These are phyloP conservation scores for Melinaea menophilus DNA, from an alignment of 2,888 invertebrate genomes.

Conservation along the genomic window DNA sequence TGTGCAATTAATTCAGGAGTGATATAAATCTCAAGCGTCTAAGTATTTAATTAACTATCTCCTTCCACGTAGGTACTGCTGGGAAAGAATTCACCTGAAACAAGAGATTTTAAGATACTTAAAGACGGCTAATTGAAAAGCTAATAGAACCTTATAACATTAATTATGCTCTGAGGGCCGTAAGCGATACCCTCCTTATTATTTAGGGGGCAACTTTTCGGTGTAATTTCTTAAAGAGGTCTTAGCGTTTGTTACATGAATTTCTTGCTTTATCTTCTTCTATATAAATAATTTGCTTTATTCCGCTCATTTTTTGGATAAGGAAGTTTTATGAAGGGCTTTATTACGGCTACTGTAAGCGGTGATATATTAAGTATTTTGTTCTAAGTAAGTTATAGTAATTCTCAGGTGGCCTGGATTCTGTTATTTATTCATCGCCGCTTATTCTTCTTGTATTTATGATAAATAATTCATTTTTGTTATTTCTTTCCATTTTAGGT, in stretches of 20 bases:
- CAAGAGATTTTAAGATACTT: slow-evolving; percentile 65
- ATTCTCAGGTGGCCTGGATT: not conserved
- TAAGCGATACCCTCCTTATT: slow-evolving; percentile 67
- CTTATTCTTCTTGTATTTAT: not conserved
- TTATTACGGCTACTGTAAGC: not conserved
- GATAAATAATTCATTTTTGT: not conserved
- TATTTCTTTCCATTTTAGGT: not conserved
- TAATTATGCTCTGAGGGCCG: slow-evolving; percentile 69
- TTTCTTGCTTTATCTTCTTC: slow-evolving; percentile 14
- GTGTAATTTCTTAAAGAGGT: slow-evolving; percentile 22
- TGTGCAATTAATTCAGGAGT: not conserved
- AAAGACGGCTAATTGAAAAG: slow-evolving; percentile 74
- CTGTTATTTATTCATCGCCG: not conserved
- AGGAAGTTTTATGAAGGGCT: slow-evolving; percentile 1
- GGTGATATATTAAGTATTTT: slow-evolving; percentile 3
- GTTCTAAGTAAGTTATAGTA: not conserved
- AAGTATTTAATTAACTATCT: slow-evolving; percentile 70
- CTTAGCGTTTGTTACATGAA: slow-evolving; percentile 20
- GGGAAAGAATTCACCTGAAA: slow-evolving; percentile 59
- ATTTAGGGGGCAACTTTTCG: slow-evolving; percentile 26
- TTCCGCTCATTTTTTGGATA: slow-evolving; percentile 26
- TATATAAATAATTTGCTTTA: slow-evolving; percentile 15
- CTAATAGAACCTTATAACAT: slow-evolving; percentile 73
- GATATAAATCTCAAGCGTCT: slow-evolving; percentile 54
- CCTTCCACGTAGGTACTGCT: slow-evolving; percentile 41